Percentiles rank a stretch among this genome's conserved stretches.
These are phyloP conservation scores for Amblyjoppa fuscipennis DNA, from an alignment of 2,888 invertebrate genomes.

Conservation along the genomic window DNA sequence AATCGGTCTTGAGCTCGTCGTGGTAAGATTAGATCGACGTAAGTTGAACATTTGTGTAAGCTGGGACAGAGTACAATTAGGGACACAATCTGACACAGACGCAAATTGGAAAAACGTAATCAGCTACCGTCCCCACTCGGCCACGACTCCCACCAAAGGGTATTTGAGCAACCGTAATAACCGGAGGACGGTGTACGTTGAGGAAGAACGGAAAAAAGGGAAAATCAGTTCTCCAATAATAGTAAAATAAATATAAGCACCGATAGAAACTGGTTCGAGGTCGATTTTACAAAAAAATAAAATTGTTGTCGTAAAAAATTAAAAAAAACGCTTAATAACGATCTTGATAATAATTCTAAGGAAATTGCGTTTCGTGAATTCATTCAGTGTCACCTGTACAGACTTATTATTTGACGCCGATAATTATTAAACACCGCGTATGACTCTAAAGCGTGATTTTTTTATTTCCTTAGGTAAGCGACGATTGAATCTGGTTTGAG, in stretches of 20 bases:
- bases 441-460: neutral
- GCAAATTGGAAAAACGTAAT: too few relatives aligned
- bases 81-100: too few relatives aligned
- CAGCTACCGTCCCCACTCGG: too few relatives aligned
- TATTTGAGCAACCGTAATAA: too few relatives aligned
- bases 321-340: neutral
- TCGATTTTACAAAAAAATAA: neutral
- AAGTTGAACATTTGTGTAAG: too few relatives aligned
- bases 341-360: neutral
- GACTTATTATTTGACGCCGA: slow-evolving; percentile 32
- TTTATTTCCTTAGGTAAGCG: neutral
- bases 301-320: neutral
- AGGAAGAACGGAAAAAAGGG: too few relatives aligned
- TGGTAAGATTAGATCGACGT: too few relatives aligned
- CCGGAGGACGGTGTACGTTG: too few relatives aligned
- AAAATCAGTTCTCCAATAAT: too few relatives aligned
- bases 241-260: neutral
- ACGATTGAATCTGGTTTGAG: neutral
- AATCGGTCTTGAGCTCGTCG: too few relatives aligned
- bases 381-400: neutral
- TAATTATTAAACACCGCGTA: slow-evolving; percentile 16
- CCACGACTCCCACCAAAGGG: too few relatives aligned
- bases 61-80: too few relatives aligned
- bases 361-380: neutral
- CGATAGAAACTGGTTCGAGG: neutral